Base-by-base conservation (phyloP, 2,888 invertebrate species). In the Achlya flavicornis region DNA sequence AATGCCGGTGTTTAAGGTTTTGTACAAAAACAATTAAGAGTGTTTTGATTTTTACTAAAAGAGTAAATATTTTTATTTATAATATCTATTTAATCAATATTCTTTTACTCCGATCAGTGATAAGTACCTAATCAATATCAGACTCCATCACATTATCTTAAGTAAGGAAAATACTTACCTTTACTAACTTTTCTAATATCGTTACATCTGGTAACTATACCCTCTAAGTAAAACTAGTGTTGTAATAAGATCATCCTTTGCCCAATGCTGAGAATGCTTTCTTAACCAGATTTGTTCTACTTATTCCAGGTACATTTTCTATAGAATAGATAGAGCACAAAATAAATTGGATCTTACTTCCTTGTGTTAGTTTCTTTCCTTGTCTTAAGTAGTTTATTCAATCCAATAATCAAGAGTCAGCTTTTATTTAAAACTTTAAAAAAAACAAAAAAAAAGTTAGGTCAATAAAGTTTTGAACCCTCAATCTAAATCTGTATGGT, bases 191-290 rank as follows among this genome's bases (percentile, higher is more conserved):
- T 70, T 68, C 79, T 86, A 89, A 88, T 81, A 79, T 78, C 71
- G 80, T 89, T 89, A 89, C 75, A 43, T 26, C 26, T 26, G 26
- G 26, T 26, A 26, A 26, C 72, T 66, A 75, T 74, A 26, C 75
- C 75, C 73, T 68, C 80, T 83, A 81, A 86, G 85, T 85, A 85
- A 85, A 81, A 83, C 81, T 78, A 70, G 65, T 75, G 53, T 65
- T 66, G 79, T 86, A 89, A 86, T 81, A 75, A 84, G 80, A 85
- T 85, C 78, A 80, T 75, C 78, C 80, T 78, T 80, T 79, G 67
- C 72, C n/a, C 76, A 74, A 80, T 78, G 78, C 76, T 77, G 76
- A 68, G 60, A 60, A 82, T 79, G 76, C 78, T 75, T 79, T 75
- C 76, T 78, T 85, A 85, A 83, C 79, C 74, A 75, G 83, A 83